phyloP scores from a whole-genome alignment of 2,888 invertebrate genomes.

The Phlogophora meticulosa region DNA sequence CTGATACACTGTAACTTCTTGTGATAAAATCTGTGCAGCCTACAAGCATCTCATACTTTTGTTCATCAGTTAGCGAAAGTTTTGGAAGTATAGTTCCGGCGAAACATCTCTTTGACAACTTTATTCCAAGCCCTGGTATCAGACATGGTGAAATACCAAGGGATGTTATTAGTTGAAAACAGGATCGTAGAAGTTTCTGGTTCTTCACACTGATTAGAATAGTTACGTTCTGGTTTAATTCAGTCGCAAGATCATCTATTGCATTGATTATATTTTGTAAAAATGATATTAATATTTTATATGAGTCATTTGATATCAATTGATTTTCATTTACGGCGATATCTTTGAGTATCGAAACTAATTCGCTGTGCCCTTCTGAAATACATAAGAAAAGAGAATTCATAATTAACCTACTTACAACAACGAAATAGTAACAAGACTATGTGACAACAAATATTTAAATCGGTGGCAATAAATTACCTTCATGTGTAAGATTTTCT shows the following conservation, averaged over 20 bases:
- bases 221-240: constrained; percentile 75
- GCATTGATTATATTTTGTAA: constrained; percentile 83
- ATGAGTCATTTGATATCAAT: constrained; percentile 59
- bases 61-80: constrained; percentile 83
- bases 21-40: constrained; percentile 87
- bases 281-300: constrained; percentile 80
- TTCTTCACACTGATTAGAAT: constrained; percentile 92
- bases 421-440: constrained; percentile 4
- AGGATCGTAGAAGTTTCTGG: constrained; percentile 92
- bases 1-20: constrained; percentile 85
- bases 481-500: constrained; percentile 73
- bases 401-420: neutral
- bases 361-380: constrained; percentile 79
- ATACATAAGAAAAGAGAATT: constrained; percentile 42
- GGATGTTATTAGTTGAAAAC: constrained; percentile 92
- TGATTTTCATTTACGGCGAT: constrained; percentile 42
- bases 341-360: constrained; percentile 64
- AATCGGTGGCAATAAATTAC: too few species aligned
- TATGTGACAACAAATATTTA: constrained; percentile 5
- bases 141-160: constrained; percentile 93
- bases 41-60: constrained; percentile 88
- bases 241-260: constrained; percentile 80
- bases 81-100: constrained; percentile 75
- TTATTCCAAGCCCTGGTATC: constrained; percentile 92
- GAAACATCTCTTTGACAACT: constrained; percentile 83